phyloP scores from a whole-genome alignment of 2,888 invertebrate genomes.

The Trimorus sp. region DNA sequence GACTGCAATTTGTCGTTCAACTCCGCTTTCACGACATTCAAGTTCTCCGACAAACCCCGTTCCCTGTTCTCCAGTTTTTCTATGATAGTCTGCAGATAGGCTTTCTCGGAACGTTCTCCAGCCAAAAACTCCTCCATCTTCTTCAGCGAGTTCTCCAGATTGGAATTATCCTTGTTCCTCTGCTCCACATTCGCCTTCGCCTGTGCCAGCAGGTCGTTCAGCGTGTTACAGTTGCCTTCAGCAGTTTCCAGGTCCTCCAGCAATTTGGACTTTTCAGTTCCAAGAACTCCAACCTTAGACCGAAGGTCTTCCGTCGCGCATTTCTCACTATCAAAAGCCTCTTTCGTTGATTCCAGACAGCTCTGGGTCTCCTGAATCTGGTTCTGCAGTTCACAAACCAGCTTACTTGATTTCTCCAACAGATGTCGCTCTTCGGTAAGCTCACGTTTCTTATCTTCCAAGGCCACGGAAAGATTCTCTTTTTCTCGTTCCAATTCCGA shows the following conservation, averaged over 20 bases:
- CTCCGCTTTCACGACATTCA: slow-evolving; percentile 46
- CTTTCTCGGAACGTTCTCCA: slow-evolving; percentile 52
- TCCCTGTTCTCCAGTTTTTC: slow-evolving; percentile 49
- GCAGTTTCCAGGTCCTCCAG: slow-evolving; percentile 23
- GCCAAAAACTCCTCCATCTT: slow-evolving; percentile 51
- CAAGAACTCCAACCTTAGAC: slow-evolving; percentile 9
- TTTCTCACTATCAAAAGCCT: slow-evolving; percentile 20
- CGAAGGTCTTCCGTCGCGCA: not conserved
- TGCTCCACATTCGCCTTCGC: slow-evolving; percentile 50
- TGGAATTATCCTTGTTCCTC: slow-evolving; percentile 53
- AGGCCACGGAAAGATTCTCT: not conserved
- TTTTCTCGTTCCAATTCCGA: slow-evolving; percentile 34
- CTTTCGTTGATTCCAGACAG: not conserved
- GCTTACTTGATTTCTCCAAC: slow-evolving; percentile 13
- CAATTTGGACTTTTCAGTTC: slow-evolving; percentile 36
- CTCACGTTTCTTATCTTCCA: slow-evolving; percentile 28
- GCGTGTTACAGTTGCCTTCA: slow-evolving; percentile 18
- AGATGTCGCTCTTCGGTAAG: slow-evolving; percentile 26
- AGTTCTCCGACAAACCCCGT: slow-evolving; percentile 48
- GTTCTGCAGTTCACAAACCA: slow-evolving; percentile 28
- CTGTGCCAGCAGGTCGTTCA: slow-evolving; percentile 52
- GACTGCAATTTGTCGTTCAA: slow-evolving; percentile 54
- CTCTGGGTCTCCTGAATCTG: slow-evolving; percentile 32
- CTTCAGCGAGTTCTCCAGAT: slow-evolving; percentile 50
- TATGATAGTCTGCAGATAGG: slow-evolving; percentile 45